phyloP scores from a whole-genome alignment of 2,113 vertebrate species.

The Lycaon pictus region DNA sequence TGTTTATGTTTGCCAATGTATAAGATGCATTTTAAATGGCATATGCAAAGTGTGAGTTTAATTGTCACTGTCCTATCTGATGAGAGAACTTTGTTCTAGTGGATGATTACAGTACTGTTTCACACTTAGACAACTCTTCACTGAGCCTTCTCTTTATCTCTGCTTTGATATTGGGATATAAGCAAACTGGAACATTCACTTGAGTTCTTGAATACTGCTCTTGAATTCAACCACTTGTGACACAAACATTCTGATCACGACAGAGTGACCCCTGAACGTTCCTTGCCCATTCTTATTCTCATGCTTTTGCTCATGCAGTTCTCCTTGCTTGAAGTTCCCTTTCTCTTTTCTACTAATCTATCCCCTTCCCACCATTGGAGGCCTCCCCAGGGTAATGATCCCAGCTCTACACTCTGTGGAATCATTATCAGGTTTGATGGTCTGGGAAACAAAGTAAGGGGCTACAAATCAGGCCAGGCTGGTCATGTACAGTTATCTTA shows the following conservation, averaged over 20 bases:
- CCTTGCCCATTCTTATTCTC: not conserved
- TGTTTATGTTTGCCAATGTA: not conserved
- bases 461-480: not conserved
- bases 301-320: not conserved
- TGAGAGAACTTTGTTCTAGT: not conserved
- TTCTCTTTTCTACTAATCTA: not conserved
- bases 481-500: not conserved
- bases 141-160: not conserved
- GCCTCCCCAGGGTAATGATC: not conserved
- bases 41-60: not conserved
- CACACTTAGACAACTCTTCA: not conserved
- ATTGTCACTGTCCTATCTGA: not conserved
- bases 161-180: conserved; percentile 8
- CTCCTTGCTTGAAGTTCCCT: not conserved
- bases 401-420: not conserved
- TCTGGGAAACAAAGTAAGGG: not conserved
- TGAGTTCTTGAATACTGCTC: not conserved
- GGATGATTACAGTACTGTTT: not conserved
- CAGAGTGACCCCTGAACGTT: not conserved
- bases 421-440: not conserved
- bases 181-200: not conserved
- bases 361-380: not conserved
- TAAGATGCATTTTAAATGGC: conserved; percentile 11
- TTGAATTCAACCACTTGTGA: not conserved
- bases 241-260: not conserved